Base-by-base conservation (phyloP, 2,797 vertebrate species). In the Syngnathus rostellatus region DNA sequence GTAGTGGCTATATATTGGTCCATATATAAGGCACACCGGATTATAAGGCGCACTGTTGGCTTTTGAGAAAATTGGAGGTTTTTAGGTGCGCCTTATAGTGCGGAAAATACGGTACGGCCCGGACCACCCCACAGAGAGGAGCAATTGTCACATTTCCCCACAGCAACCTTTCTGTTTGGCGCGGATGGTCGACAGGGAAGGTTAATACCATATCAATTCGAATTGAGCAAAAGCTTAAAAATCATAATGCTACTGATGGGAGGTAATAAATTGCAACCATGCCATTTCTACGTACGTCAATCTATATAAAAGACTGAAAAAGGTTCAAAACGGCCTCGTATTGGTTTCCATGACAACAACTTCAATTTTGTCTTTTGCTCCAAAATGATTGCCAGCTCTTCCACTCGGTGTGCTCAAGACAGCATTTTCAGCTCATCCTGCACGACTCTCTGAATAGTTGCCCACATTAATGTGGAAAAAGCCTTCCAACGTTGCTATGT, bases 141-240 rank as follows among this genome's bases (percentile, higher is more conserved):
- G 77, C 68, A 78, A 84, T 80, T 75, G 76, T 86, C 79, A 83
- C 81, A 83, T 86, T 86, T 86, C 70, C 75, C 69, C 25, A 69
- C 23, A 54, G 16, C 83, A 77, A 85, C 81, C 85, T 84, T 87
- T 79, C 75, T 64, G 59, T 67, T 65, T 72, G 76, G 75, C 67
- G 68, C 8, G n/a, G 50, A 53, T 21, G n/a, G 50, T 16, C 9
- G 50, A 53, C 50, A 21, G 50, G 1, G 50, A 21, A 21, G 50
- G 31, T 31, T 31, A 31, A 31, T 31, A 31, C 31, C 31, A 31
- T 4, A 31, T 31, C 31, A 31, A 31, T 4, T 31, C 31, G 31
- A 21, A 53, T 21, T 53, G 50, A n/a, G 50, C 50, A 4, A 21
- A 21, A 51, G 8, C 50, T 21, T n/a, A 12, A 8, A 51, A 51